Conservation (phyloP, 1,140 invertebrate species). For the Doryteuthis pealeii region DNA sequence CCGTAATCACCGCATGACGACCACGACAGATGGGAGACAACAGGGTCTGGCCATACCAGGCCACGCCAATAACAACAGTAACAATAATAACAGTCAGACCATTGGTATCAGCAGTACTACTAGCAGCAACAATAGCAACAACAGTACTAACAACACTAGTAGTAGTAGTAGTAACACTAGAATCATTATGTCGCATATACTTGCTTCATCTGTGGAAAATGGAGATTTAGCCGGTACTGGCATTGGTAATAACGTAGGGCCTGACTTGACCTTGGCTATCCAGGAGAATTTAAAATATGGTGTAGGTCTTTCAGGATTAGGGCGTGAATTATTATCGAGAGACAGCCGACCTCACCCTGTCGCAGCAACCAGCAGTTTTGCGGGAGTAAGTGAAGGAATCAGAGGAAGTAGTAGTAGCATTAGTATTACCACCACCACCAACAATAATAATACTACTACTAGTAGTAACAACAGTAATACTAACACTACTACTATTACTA, state of each 20-base stretch:
- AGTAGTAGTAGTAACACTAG: neutral
- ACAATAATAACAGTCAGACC: neutral
- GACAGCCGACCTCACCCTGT: neutral
- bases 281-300: neutral
- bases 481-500: too few relatives aligned
- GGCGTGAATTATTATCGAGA: too few relatives aligned
- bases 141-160: neutral
- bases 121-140: neutral
- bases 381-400: too few relatives aligned
- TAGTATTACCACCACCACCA: neutral
- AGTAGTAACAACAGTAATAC: too few relatives aligned
- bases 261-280: conserved; percentile 7
- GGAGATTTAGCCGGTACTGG: neutral
- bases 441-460: neutral
- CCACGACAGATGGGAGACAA: neutral
- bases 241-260: neutral
- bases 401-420: neutral
- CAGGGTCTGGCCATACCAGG: neutral
- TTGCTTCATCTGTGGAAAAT: neutral
- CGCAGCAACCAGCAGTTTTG: neutral
- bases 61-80: neutral
- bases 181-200: neutral
- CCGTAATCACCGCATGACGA: neutral
- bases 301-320: too few relatives aligned
- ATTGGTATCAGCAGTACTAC: neutral